Percentiles rank a stretch among this genome's conserved stretches.
These are phyloP conservation scores for Stictonetta naevosa DNA, from an alignment of 2,113 vertebrate genomes.

Conservation along the genomic window DNA sequence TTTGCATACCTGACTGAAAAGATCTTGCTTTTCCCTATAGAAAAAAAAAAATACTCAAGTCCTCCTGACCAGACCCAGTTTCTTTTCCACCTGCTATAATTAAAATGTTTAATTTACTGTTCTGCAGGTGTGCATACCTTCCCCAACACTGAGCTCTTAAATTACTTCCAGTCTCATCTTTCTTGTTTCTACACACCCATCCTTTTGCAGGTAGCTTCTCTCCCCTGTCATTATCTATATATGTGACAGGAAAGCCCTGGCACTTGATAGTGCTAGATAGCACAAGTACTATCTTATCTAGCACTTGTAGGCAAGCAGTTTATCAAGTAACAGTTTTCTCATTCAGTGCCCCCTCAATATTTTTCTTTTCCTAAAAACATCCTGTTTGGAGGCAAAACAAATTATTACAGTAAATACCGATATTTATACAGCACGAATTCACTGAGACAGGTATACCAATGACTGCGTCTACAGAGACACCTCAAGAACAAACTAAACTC, in stretches of 20 bases:
- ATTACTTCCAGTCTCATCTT: not conserved
- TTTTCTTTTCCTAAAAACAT: not conserved
- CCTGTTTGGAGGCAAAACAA: not conserved
- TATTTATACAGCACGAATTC: not conserved
- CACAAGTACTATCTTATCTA: too few species aligned
- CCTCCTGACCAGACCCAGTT: not conserved
- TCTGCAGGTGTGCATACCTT: not conserved
- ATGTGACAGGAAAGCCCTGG: not conserved
- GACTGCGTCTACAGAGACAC: not conserved
- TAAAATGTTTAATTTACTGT: not conserved
- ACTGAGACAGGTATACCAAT: not conserved
- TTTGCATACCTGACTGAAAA: not conserved
- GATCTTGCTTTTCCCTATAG: not conserved
- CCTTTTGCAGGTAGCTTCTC: not conserved
- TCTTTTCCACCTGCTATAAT: not conserved
- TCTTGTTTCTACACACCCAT: not conserved
- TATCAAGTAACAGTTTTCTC: not conserved
- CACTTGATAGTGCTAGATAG: too few species aligned
- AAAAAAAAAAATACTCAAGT: not conserved
- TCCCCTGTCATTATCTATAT: not conserved
- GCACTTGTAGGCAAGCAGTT: not conserved
- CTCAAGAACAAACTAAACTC: not conserved
- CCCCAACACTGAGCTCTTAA: not conserved
- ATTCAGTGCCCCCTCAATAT: not conserved
- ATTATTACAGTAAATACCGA: not conserved